Base-by-base conservation (phyloP, 2,797 vertebrate species). In the Spheniscus humboldti region DNA sequence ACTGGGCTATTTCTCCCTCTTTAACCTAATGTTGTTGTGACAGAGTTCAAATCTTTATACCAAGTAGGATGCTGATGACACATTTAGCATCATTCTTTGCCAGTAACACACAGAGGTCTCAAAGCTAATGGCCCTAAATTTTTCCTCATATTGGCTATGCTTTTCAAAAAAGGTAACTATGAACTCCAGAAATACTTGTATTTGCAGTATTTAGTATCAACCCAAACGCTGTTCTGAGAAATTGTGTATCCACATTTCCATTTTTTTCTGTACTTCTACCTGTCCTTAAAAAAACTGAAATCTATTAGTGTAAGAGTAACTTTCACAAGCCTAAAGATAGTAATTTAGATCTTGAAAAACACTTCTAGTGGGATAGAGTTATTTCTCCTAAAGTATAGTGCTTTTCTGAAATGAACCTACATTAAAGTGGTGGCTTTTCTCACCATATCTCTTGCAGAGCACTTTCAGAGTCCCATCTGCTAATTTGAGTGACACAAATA, bases 401-500 rank as follows among this genome's bases (percentile, higher is more conserved):
- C n/a, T 92, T 86, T 88, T 82, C 83, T 91, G 63, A 89, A 96
- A 94, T 30, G 30, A 92, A 73, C 27, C 31, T 74, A 20, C 1
- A 22, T 82, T 71, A 66, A 92, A 93, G 80, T n/a, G 18, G 47
- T 71, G 47, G 15, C 23, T 88, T 89, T 76, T 84, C 67, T 81
- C 33, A 62, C 37, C 3, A 0, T 30, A 41, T 81, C 79, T 95
- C 72, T 88, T 47, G 13, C 56, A 94, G 56, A 88, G 80, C 52
- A 41, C 60, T 94, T 89, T 74, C 71, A 94, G 78, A 75, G 63
- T 95, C 47, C 31, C n/a, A 73, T 95, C 83, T 94, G 57, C 64
- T 95, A 95, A 95, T 88, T 2, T 97, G 83, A 95, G 88, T 82
- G 88, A 92, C 88, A 93, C 18, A 67, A 95, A 94, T 79, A 71